Evolutionary conservation across 2,797 vertebrate genomes (phyloP).

Genomic region (Stomatorhinus walkeri): DNA sequence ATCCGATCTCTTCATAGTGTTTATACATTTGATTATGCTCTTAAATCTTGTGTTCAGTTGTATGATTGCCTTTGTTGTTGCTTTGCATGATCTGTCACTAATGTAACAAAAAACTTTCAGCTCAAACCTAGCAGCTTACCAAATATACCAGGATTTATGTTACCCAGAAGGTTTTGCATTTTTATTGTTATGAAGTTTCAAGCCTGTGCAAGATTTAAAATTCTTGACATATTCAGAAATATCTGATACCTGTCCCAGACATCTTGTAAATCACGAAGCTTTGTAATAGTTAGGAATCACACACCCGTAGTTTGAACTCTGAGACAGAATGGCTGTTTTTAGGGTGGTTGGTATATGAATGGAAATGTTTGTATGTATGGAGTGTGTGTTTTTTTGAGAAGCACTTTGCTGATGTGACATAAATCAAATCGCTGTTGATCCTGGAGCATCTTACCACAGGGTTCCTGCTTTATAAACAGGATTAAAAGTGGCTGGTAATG

Average conservation of each 20-base stretch:
- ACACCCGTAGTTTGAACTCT: background rate
- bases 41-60: background rate
- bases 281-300: background rate
- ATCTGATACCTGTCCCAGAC: background rate
- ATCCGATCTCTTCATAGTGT: background rate
- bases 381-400: background rate
- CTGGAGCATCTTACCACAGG: background rate
- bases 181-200: background rate
- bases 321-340: background rate
- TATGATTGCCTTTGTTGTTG: background rate
- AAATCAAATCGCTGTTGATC: background rate
- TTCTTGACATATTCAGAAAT: background rate
- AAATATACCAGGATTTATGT: background rate
- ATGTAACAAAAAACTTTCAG: background rate
- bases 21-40: background rate
- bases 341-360: background rate
- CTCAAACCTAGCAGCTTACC: background rate
- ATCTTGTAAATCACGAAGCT: background rate
- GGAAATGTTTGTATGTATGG: background rate
- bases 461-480: constrained; percentile 6
- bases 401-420: background rate
- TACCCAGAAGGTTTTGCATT: background rate
- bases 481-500: background rate
- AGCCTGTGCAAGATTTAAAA: background rate
- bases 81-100: background rate